Evolutionary conservation across 1,140 invertebrate species (phyloP).

Genomic region (Rhagoletis zephyria): DNA sequence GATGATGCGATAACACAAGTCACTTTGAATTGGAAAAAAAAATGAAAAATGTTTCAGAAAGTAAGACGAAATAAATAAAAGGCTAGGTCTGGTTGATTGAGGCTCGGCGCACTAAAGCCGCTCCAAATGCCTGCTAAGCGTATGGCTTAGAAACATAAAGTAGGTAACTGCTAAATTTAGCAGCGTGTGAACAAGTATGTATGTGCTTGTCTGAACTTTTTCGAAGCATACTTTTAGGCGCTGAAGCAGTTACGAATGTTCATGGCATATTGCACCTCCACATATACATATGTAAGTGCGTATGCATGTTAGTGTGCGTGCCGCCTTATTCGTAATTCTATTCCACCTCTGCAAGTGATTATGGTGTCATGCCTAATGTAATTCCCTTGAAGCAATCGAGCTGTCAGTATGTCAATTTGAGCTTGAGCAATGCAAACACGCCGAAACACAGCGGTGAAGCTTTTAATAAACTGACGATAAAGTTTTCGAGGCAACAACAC

Average conservation of each 20-base stretch:
- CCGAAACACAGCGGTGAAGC: background rate
- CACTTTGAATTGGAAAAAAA: background rate
- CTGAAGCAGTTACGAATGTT: background rate
- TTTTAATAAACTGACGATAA: constrained; percentile 35
- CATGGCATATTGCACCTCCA: background rate
- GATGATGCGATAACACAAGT: background rate
- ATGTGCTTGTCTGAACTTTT: too few species aligned
- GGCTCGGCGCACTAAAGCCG: background rate
- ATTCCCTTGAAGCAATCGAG: background rate
- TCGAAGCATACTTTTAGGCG: constrained; percentile 8
- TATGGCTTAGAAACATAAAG: background rate
- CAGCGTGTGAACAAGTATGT: background rate
- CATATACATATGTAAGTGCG: background rate
- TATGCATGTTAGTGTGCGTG: background rate
- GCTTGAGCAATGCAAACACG: background rate
- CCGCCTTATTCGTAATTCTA: background rate
- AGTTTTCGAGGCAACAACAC: background rate
- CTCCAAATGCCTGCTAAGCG: background rate
- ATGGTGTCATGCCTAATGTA: constrained; percentile 37
- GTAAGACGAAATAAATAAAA: background rate
- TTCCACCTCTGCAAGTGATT: constrained; percentile 1
- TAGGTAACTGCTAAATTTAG: background rate
- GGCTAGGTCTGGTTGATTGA: background rate
- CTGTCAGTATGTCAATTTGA: constrained; percentile 40
- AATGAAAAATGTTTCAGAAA: background rate